Percentiles rank a stretch among this genome's conserved stretches.
Conservation (phyloP, 2,888 invertebrate species). For the Pycnomerus fuliginosus region DNA sequence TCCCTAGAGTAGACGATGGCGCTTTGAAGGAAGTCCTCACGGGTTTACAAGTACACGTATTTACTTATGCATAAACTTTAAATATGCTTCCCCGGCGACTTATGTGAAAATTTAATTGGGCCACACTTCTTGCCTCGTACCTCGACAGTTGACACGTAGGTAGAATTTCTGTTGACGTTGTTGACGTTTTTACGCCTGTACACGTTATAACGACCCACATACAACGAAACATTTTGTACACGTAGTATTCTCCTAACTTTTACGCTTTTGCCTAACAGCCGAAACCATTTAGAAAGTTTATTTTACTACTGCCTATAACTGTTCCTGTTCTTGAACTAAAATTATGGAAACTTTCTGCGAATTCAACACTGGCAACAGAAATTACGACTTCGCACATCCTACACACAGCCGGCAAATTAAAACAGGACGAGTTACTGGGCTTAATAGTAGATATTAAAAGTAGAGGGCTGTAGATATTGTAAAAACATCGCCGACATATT, state of each 20-base stretch:
- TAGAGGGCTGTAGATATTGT: too few relatives aligned
- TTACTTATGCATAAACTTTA: slow-evolving; percentile 40
- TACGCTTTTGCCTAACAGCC: slow-evolving; percentile 3
- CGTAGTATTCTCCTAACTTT: slow-evolving; percentile 6
- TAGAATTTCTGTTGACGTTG: slow-evolving; percentile 17
- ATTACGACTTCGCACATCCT: too few relatives aligned
- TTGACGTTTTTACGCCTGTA: slow-evolving; percentile 8
- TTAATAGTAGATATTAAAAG: too few relatives aligned
- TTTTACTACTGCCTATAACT: slow-evolving; percentile 9
- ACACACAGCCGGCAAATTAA: too few relatives aligned
- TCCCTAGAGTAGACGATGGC: slow-evolving; percentile 25
- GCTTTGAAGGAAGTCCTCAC: slow-evolving; percentile 21
- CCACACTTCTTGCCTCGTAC: slow-evolving; percentile 23
- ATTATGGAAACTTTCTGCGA: too few relatives aligned
- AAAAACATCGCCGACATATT: too few relatives aligned
- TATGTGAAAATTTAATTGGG: slow-evolving; percentile 31
- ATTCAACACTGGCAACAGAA: too few relatives aligned
- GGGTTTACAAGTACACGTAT: slow-evolving; percentile 31
- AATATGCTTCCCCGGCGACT: slow-evolving; percentile 37
- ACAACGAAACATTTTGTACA: slow-evolving; percentile 8
- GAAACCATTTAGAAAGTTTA: slow-evolving; percentile 9
- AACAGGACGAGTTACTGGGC: too few relatives aligned
- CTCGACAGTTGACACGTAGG: too few relatives aligned
- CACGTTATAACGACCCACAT: neutral
- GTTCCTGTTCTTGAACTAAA: too few relatives aligned